Evolutionary conservation across 2,113 vertebrate genomes (phyloP).

Genomic region (Mesembrinibis cayennensis): DNA sequence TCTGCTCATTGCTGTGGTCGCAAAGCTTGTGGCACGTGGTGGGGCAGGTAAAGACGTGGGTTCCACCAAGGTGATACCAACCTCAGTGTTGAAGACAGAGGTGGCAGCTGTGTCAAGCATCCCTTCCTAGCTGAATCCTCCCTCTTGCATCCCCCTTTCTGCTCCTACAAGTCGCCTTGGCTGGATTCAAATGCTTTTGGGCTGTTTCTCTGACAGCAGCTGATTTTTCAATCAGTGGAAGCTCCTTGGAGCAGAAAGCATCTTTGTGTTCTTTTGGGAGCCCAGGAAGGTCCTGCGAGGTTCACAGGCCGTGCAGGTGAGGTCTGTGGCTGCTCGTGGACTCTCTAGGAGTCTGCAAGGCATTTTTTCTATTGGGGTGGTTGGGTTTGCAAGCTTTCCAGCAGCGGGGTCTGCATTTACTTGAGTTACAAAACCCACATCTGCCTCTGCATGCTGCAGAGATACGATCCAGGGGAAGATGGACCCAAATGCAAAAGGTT

Average conservation of each 20-base stretch:
- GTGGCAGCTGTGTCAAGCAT: background rate
- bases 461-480: background rate
- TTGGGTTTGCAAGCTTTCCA: background rate
- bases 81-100: background rate
- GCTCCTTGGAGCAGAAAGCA: background rate
- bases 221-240: background rate
- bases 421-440: background rate
- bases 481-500: background rate
- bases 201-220: background rate
- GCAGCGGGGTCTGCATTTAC: background rate
- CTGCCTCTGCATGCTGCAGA: background rate
- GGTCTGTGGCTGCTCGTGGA: background rate
- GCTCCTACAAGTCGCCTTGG: background rate
- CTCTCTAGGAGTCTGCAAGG: background rate
- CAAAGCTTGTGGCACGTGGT: accelerated
- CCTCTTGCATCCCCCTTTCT: background rate
- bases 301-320: background rate
- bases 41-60: background rate
- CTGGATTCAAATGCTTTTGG: background rate
- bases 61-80: background rate
- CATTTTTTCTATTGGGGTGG: background rate
- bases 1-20: background rate
- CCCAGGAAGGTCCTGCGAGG: background rate
- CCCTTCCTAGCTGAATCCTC: background rate
- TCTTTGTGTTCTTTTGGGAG: background rate